phyloP scores from a whole-genome alignment of 53 echinoderm and acorn worm species.

The Hippasteria phrygiana region DNA sequence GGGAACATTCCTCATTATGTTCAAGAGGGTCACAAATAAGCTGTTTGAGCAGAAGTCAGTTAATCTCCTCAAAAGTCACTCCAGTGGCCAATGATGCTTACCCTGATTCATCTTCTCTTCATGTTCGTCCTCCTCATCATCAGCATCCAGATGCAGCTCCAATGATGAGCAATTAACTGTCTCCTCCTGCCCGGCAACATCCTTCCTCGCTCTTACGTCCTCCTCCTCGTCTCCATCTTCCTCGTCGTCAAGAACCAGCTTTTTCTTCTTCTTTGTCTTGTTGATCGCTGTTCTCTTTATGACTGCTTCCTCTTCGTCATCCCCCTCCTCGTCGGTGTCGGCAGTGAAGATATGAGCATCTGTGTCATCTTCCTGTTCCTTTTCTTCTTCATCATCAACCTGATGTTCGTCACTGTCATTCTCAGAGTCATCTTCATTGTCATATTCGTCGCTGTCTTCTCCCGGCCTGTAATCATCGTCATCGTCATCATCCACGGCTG shows the following conservation, averaged over 20 bases:
- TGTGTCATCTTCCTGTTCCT: conserved; percentile 19
- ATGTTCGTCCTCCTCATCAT: conserved; percentile 77
- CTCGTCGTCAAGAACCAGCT: conserved; percentile 78
- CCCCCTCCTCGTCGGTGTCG: conserved; percentile 19
- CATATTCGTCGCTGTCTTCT: conserved; percentile 69
- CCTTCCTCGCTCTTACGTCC: background rate
- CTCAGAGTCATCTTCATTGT: conserved; percentile 57
- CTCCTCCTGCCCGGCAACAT: conserved; percentile 14
- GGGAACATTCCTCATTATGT: no score
- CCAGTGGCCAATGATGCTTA: background rate
- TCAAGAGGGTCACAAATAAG: no score
- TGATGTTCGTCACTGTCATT: conserved; percentile 46
- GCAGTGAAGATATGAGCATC: background rate
- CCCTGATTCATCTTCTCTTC: conserved; percentile 50
- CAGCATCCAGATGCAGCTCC: conserved; percentile 78
- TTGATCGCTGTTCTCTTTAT: conserved; percentile 22
- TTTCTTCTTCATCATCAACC: conserved; percentile 58
- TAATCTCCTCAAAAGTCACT: no score
- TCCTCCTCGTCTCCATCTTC: conserved; percentile 75
- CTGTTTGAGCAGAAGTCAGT: no score
- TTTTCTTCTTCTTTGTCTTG: conserved; percentile 71
- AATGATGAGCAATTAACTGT: conserved; percentile 33
- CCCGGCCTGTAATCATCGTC: conserved; percentile 48
- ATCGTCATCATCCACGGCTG: conserved; percentile 46
- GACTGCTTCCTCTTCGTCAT: conserved; percentile 40